phyloP scores from a whole-genome alignment of 2,888 invertebrate species.

The Brassicogethes aeneus region DNA sequence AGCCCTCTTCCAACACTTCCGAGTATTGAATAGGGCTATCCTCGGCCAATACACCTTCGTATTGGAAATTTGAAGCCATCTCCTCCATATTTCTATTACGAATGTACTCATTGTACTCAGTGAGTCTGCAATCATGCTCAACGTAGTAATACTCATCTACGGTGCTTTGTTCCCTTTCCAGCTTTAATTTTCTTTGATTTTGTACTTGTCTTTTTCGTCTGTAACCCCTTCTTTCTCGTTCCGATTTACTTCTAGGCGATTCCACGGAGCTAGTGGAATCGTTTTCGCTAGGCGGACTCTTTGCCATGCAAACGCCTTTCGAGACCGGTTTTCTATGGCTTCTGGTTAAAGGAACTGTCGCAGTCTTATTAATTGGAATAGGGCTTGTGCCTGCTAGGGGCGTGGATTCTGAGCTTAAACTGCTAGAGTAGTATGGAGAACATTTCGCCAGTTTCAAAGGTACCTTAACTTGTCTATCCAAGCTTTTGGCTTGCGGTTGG shows the following conservation, averaged over 20 bases:
- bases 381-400: slow-evolving; percentile 52
- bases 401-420: slow-evolving; percentile 64
- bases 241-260: slow-evolving; percentile 50
- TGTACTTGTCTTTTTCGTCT: slow-evolving; percentile 56
- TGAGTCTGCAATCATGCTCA: slow-evolving; percentile 28
- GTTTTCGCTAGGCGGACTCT: slow-evolving; percentile 66
- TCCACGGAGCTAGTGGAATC: slow-evolving; percentile 67
- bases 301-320: slow-evolving; percentile 51
- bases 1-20: slow-evolving; percentile 48
- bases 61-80: slow-evolving; percentile 33
- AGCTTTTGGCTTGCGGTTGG: slow-evolving; percentile 28
- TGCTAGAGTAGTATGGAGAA: slow-evolving; percentile 68
- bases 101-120: slow-evolving; percentile 35
- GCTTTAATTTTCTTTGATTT: slow-evolving; percentile 44
- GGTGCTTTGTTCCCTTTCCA: slow-evolving; percentile 42
- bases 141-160: slow-evolving; percentile 38
- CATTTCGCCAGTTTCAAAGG: slow-evolving; percentile 54
- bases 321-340: slow-evolving; percentile 44
- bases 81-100: slow-evolving; percentile 34
- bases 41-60: slow-evolving; percentile 27
- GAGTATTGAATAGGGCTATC: slow-evolving; percentile 25
- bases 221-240: slow-evolving; percentile 53
- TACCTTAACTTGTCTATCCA: slow-evolving; percentile 39
- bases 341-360: slow-evolving; percentile 38
- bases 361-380: slow-evolving; percentile 55